Base-by-base conservation (phyloP, 2,888 invertebrate genomes). In the Zygogramma bicolorata region DNA sequence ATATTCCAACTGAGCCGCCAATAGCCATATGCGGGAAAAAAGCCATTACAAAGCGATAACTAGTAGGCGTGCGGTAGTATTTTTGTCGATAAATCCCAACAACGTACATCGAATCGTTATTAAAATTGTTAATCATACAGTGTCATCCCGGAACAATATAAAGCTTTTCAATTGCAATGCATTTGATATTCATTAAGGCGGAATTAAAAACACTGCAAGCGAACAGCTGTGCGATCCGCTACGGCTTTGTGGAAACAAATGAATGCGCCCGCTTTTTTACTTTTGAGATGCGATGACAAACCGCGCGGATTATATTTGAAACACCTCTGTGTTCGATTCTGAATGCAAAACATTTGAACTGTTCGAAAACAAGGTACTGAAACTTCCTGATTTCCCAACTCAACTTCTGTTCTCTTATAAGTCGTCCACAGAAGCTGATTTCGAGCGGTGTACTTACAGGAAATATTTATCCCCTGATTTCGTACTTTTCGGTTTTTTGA, bases 171-270 rank as follows among this genome's bases (percentile, higher is more conserved):
- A 71, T 75, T 75, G 71, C 65, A 65, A 46, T 59, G 67, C 71
- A 63, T 73, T 75, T 69, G 71, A 75, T 73, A 71, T 75, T 73
- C 75, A 74, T 76, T 74, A 71, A 68, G 65, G 60, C 63, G 46
- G 72, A 72, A 74, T 74, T 71, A 68, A 72, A 75, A 75, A 75
- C 15, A 34, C 65, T 72, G 38, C 60, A 65, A 71, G 42, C 68
- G 66, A 49, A 57, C 67, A 40, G 40, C 59, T 60, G 58, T 38
- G 46, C 57, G 65, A 68, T 61, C 69, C 57, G 59, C 63, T 70
- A 65, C 73, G 62, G 68, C 73, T 74, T 77, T 78, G 76, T 76
- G 73, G 60, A 77, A 77, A 78, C 77, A 75, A 79, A 80, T 77
- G 75, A 75, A 74, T 72, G 67, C 59, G 34, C 10, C 68, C 66